A percentile compares a stretch with the other conserved stretches of the same genome.
phyloP scores from a whole-genome alignment of 2,888 invertebrate species.

The Magallana nippona region DNA sequence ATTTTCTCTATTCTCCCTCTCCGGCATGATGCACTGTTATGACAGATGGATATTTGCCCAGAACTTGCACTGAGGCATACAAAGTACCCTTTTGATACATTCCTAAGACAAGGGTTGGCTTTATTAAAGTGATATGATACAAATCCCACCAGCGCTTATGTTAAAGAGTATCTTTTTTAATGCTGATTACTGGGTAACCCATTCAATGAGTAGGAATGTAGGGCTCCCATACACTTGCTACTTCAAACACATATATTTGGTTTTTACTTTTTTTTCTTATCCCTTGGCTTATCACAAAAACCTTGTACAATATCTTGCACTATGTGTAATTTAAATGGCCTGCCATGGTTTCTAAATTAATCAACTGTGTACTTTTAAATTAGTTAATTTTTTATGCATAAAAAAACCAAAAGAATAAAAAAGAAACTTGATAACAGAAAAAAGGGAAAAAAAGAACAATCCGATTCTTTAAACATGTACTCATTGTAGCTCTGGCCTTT shows the following conservation, averaged over 20 bases:
- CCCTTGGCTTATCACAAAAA: constrained; percentile 18
- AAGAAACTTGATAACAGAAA: too few species aligned
- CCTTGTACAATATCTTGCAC: constrained; percentile 12
- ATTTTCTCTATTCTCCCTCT: background rate
- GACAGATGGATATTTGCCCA: constrained; percentile 33
- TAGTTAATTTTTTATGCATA: background rate
- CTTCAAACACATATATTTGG: constrained; percentile 30
- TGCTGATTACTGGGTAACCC: constrained; percentile 15
- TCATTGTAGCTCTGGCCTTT: background rate
- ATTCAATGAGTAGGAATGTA: constrained; percentile 7
- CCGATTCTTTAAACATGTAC: background rate
- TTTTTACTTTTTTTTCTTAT: background rate
- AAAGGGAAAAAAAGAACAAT: too few species aligned
- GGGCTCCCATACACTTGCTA: constrained; percentile 1
- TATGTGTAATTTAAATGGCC: constrained; percentile 18
- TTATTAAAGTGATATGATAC: constrained; percentile 6
- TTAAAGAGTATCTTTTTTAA: constrained; percentile 27
- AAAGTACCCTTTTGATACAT: constrained; percentile 32
- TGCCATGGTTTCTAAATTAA: background rate
- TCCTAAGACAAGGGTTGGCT: constrained; percentile 23
- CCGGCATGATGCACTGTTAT: constrained; percentile 15
- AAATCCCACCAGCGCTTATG: constrained; percentile 19
- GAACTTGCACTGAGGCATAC: constrained; percentile 30
- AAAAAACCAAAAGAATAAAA: background rate
- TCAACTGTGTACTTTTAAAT: constrained; percentile 8